These are phyloP conservation scores for Pteruthius melanotis DNA, from an alignment of 2,113 vertebrate species.

Conservation along the genomic window DNA sequence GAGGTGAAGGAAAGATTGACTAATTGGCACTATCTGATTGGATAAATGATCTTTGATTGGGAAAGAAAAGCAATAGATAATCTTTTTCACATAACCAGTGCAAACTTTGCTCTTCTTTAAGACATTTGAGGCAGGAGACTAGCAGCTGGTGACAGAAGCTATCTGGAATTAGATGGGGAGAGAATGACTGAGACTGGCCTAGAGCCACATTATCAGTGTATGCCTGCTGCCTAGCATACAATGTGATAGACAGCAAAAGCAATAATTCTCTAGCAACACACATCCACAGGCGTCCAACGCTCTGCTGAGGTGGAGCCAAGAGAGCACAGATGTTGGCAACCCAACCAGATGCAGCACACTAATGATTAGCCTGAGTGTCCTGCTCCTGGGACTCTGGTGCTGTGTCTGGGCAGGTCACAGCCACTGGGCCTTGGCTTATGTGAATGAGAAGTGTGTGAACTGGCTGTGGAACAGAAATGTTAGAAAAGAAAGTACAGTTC, in stretches of 20 bases:
- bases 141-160: neutral
- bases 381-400: neutral
- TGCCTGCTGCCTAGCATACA: neutral
- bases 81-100: neutral
- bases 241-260: neutral
- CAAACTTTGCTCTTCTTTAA: neutral
- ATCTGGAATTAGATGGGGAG: no score
- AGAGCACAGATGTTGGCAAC: neutral
- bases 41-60: neutral
- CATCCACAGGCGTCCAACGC: neutral
- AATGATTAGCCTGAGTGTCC: neutral
- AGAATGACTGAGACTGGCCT: neutral
- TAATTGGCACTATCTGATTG: neutral
- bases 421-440: accelerated
- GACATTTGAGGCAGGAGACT: neutral
- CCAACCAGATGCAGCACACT: neutral
- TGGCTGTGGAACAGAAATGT: neutral
- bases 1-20: neutral
- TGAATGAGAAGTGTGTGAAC: neutral
- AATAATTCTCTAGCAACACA: neutral
- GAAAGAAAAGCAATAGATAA: neutral
- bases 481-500: neutral
- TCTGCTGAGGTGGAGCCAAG: neutral
- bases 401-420: neutral
- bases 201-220: neutral